Evolutionary conservation across 2,113 vertebrate species (phyloP).

Genomic region (Rostratula benghalensis): DNA sequence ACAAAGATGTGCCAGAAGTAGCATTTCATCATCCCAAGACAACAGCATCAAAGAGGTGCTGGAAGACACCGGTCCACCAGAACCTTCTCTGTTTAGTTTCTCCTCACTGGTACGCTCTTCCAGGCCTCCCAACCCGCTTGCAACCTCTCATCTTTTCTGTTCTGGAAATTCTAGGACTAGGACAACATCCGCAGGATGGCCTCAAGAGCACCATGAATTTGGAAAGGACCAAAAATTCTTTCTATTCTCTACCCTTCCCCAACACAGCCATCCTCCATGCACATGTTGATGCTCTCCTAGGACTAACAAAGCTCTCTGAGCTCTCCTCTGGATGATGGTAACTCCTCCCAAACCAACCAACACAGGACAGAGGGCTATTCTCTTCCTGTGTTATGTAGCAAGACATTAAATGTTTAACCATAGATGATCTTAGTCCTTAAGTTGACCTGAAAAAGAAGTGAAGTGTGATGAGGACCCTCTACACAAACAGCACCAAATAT

Average conservation of each 20-base stretch:
- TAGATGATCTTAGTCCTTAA: too few species aligned
- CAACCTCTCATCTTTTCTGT: background rate
- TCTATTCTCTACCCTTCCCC: background rate
- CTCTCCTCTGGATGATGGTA: background rate
- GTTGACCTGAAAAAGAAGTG: too few species aligned
- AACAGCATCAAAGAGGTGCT: background rate
- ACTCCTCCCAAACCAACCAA: background rate
- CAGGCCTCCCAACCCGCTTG: background rate
- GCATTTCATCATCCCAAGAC: background rate
- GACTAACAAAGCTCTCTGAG: background rate
- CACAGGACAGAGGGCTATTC: background rate
- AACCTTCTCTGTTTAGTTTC: background rate
- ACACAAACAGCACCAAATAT: fast-evolving
- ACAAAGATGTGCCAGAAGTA: background rate
- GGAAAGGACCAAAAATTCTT: background rate
- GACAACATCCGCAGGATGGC: background rate
- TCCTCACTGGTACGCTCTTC: background rate
- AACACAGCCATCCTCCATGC: fast-evolving
- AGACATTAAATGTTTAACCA: background rate
- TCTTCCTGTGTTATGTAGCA: fast-evolving
- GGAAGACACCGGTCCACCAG: background rate
- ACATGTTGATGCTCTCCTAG: fast-evolving
- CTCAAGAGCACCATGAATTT: background rate
- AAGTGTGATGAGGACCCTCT: background rate
- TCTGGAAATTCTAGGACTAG: background rate